Evolutionary conservation across 2,888 invertebrate genomes (phyloP).

Genomic region (Atherix ibis): DNA sequence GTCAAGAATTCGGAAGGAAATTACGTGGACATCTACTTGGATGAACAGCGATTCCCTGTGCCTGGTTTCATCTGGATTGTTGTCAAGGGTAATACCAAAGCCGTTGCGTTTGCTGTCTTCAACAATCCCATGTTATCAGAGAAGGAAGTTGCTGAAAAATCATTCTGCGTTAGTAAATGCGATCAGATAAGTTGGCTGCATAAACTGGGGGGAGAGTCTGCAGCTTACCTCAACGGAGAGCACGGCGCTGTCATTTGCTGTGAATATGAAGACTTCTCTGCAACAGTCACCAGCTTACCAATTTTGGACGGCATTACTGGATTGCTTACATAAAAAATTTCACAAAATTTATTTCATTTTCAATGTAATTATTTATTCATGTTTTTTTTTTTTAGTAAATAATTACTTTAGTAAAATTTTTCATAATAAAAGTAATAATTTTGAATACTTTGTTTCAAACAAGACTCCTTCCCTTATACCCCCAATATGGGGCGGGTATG

Average conservation of each 20-base stretch:
- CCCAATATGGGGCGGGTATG: too few relatives aligned
- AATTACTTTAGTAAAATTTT: too few relatives aligned
- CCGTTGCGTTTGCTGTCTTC: slow-evolving; percentile 16
- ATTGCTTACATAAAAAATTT: too few relatives aligned
- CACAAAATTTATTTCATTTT: too few relatives aligned
- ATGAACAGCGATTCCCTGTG: slow-evolving; percentile 17
- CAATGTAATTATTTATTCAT: too few relatives aligned
- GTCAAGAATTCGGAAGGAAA: slow-evolving; percentile 12
- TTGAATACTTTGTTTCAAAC: too few relatives aligned
- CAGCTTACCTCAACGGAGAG: neutral
- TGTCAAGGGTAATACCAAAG: slow-evolving; percentile 14
- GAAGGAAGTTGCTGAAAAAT: slow-evolving; percentile 10
- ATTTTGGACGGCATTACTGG: too few relatives aligned
- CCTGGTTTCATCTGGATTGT: slow-evolving; percentile 19
- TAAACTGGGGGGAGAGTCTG: neutral
- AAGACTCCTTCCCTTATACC: too few relatives aligned
- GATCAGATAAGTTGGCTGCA: slow-evolving; percentile 17
- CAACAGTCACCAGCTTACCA: too few relatives aligned
- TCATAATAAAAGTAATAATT: too few relatives aligned
- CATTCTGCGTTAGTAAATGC: slow-evolving; percentile 18
- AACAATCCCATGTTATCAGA: slow-evolving; percentile 14
- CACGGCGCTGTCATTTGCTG: slow-evolving; percentile 6
- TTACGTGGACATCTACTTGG: slow-evolving; percentile 16
- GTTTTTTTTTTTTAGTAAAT: too few relatives aligned
- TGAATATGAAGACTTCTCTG: slow-evolving; percentile 3